A percentile compares a stretch with the other conserved stretches of the same genome.
phyloP scores from a whole-genome alignment of 2,113 vertebrate species.

The Scomber colias region DNA sequence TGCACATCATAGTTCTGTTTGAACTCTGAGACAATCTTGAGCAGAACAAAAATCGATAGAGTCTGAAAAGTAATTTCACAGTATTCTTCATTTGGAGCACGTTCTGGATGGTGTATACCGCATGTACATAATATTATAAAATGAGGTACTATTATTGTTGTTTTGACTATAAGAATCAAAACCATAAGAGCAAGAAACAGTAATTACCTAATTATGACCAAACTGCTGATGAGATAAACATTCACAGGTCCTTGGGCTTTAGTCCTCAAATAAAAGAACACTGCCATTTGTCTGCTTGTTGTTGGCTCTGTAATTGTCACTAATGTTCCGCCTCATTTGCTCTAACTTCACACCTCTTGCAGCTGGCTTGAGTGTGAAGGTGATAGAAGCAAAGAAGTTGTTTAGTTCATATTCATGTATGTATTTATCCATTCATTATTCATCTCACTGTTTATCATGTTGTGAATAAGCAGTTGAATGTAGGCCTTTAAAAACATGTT shows the following conservation, averaged over 20 bases:
- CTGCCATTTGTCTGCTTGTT: slow-evolving; percentile 20
- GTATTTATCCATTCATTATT: slow-evolving; percentile 31
- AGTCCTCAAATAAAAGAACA: slow-evolving; percentile 7
- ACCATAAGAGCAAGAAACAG: not conserved
- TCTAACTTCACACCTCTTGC: slow-evolving; percentile 1
- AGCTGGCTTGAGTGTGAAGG: not conserved
- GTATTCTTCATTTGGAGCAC: too few species aligned
- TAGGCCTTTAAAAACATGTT: slow-evolving; percentile 16
- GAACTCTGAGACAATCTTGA: not conserved
- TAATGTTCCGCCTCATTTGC: slow-evolving; percentile 4
- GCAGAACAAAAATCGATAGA: not conserved
- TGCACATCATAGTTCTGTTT: not conserved
- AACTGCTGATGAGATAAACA: slow-evolving; percentile 3
- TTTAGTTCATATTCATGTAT: slow-evolving; percentile 42
- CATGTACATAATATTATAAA: too few species aligned
- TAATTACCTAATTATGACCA: not conserved
- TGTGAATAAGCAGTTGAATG: slow-evolving; percentile 1
- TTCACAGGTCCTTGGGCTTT: slow-evolving; percentile 17
- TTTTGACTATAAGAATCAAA: too few species aligned
- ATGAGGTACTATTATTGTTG: too few species aligned
- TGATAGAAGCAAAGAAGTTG: not conserved
- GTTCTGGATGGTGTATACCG: too few species aligned
- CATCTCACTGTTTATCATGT: slow-evolving; percentile 40
- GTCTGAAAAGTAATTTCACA: not conserved
- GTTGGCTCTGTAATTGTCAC: slow-evolving; percentile 13